phyloP scores from a whole-genome alignment of 2,888 invertebrate genomes.

The Gymnosoma rotundatum region DNA sequence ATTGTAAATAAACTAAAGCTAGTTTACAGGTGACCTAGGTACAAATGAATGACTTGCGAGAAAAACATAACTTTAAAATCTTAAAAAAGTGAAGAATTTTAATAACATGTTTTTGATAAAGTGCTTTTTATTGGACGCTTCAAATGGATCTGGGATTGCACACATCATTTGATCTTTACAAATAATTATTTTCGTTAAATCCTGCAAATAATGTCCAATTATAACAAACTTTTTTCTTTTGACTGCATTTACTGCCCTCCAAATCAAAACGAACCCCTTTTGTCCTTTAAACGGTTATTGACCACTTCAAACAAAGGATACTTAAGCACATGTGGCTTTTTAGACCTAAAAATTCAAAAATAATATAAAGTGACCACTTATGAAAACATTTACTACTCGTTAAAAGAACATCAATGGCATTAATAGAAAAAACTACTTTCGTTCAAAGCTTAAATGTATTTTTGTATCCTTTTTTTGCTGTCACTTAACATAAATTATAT shows the following conservation, averaged over 20 bases:
- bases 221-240: not conserved
- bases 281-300: slow-evolving; percentile 22
- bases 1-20: not conserved
- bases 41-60: too few relatives aligned
- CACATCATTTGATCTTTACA: slow-evolving; percentile 2
- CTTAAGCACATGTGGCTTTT: slow-evolving; percentile 62
- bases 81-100: too few relatives aligned
- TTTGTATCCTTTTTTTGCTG: slow-evolving; percentile 28
- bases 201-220: not conserved
- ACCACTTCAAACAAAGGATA: slow-evolving; percentile 44
- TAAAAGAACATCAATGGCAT: slow-evolving; percentile 37
- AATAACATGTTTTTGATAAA: too few relatives aligned
- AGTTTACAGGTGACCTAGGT: too few relatives aligned
- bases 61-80: too few relatives aligned
- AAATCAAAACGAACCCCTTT: slow-evolving; percentile 39
- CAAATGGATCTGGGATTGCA: not conserved
- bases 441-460: slow-evolving; percentile 17
- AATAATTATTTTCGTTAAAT: not conserved
- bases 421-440: slow-evolving; percentile 10
- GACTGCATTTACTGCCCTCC: slow-evolving; percentile 40
- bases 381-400: slow-evolving; percentile 58
- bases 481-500: slow-evolving; percentile 56
- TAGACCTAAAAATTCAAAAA: slow-evolving; percentile 14
- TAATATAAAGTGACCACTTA: slow-evolving; percentile 59
- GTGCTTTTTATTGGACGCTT: not conserved